Conservation (phyloP, 2,113 vertebrate genomes). For the Halcyon malimbica region DNA sequence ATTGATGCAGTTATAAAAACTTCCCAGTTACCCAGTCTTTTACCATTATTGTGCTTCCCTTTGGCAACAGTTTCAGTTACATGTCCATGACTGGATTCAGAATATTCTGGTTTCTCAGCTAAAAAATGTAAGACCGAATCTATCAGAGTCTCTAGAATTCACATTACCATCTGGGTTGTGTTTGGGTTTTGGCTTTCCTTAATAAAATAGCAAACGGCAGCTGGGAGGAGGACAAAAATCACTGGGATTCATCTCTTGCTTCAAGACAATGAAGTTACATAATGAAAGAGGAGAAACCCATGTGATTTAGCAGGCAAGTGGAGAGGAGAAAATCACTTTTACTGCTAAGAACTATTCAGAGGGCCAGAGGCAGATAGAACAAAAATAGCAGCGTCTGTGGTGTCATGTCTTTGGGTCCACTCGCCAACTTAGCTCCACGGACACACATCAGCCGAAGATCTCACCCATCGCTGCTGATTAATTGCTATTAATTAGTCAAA, state of each 20-base stretch:
- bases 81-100: background rate
- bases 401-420: background rate
- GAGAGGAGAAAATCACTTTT: background rate
- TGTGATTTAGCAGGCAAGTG: background rate
- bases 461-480: background rate
- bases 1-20: background rate
- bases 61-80: background rate
- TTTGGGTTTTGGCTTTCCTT: constrained; percentile 13
- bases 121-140: background rate
- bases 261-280: background rate
- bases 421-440: background rate
- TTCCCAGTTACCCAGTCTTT: background rate
- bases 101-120: background rate
- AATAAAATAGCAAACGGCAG: background rate
- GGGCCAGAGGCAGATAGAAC: background rate
- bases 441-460: background rate
- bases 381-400: background rate
- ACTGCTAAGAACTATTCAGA: background rate
- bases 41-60: background rate
- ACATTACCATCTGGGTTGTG: background rate
- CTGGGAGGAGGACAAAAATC: background rate
- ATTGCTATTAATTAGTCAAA: background rate
- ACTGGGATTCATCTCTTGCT: background rate
- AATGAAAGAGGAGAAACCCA: background rate
- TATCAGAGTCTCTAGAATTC: background rate